Evolutionary conservation across 2,113 vertebrate genomes (phyloP), one percentile per base, ranked within the genome.

Genomic region (Sylvilagus bachmani): DNA sequence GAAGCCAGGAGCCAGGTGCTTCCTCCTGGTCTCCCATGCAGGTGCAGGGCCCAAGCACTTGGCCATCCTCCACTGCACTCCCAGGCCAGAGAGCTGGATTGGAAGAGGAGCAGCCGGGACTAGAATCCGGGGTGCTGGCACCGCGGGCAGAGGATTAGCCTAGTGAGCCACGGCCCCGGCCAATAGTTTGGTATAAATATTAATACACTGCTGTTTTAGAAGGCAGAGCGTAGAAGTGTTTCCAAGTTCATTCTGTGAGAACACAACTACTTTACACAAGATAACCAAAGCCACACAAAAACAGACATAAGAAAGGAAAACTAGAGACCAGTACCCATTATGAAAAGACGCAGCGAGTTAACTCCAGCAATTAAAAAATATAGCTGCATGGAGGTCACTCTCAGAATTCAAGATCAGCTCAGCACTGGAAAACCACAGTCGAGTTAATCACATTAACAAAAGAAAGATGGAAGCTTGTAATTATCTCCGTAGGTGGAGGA

Each of bases 311-410:
- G 24, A 70, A 67, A 73, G 49, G 51, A 75, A 75, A 95, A 66
- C 5, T 22, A 11, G 2, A 36, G 31, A 49, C 14, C 44, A 88
- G 62, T 73, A 53, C 22, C 4, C 3, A 62, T 44, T 24, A 86
- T 44, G 19, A 89, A 93, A 66, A 69, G 3, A 81, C 58, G 84
- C 81, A 89, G 3, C 22, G 77, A 89, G 62, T 71, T 67, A 95
- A 82, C 90, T 31, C 5, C 2, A 83, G 19, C 24, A 74, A 74
- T 38, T 29, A 44, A 62, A 81, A 4, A 53, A 16, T 14, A 44
- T 51, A 51, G 69, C 8, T 31, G 13, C 22, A 73, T 79, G 2
- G 9, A 69, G 5, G n/a, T 80, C 9, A 44, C 74, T 11, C 70
- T 3, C 7, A 64, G 58, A 58, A 87, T 67, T 64, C 5, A 27